These are phyloP conservation scores for Rhynchophorus ferrugineus DNA, from an alignment of 1,140 invertebrate genomes.

Conservation along the genomic window DNA sequence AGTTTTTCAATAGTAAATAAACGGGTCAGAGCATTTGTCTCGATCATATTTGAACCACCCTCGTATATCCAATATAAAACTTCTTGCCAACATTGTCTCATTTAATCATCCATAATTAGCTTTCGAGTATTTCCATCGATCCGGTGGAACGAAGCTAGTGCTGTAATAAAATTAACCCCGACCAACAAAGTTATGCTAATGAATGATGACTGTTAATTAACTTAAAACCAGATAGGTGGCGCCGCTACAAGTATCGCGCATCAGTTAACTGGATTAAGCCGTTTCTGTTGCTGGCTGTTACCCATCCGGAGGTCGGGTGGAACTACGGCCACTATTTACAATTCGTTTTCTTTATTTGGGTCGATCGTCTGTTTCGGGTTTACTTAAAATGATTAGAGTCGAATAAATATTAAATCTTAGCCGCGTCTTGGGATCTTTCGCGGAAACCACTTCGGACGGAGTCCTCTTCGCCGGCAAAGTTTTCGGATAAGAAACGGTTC, in stretches of 20 bases:
- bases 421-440: neutral
- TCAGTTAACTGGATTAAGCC: conserved; percentile 34
- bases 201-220: conserved; percentile 38
- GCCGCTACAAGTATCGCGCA: conserved; percentile 35
- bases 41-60: too few relatives aligned
- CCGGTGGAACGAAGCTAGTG: conserved; percentile 7
- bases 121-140: conserved; percentile 4
- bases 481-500: too few relatives aligned
- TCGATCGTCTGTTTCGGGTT: neutral
- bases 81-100: too few relatives aligned
- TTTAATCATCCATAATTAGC: too few relatives aligned
- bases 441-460: too few relatives aligned
- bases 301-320: neutral
- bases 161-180: conserved; percentile 31
- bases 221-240: conserved; percentile 37
- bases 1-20: too few relatives aligned
- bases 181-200: conserved; percentile 36
- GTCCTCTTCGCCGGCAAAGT: too few relatives aligned
- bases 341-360: conserved; percentile 4
- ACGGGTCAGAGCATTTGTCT: too few relatives aligned
- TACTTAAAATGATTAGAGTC: conserved; percentile 2
- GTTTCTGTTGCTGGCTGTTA: conserved; percentile 19
- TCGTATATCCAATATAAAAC: too few relatives aligned
- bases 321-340: conserved; percentile 1
- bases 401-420: conserved; percentile 2